Evolutionary conservation across 2,113 vertebrate genomes (phyloP).

Genomic region (Terrapene triunguis): DNA sequence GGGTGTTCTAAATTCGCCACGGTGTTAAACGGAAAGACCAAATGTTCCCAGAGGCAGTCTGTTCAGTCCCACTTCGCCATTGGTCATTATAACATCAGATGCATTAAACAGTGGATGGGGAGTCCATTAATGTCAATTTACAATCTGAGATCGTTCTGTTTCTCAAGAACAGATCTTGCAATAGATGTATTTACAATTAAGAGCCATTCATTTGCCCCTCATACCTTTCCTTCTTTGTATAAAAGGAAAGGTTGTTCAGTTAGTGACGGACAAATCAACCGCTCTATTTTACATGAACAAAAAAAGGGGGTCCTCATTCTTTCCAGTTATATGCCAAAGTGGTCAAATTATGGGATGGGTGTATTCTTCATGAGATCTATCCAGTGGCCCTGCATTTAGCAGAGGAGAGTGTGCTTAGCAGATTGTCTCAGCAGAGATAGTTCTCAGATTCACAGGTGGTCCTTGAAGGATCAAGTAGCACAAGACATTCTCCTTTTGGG

Average conservation of each 20-base stretch:
- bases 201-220: background rate
- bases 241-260: background rate
- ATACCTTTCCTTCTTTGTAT: background rate
- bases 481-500: no score
- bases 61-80: background rate
- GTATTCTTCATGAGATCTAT: background rate
- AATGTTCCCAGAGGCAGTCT: background rate
- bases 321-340: background rate
- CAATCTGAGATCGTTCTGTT: background rate
- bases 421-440: no score
- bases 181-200: background rate
- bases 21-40: no score
- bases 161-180: background rate
- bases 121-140: background rate
- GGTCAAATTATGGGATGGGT: background rate
- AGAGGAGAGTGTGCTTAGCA: no score
- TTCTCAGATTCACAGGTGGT: no score
- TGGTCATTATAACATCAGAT: background rate
- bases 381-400: no score
- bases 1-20: background rate
- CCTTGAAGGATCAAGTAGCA: no score
- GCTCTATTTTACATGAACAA: background rate
- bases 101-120: background rate
- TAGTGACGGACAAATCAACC: background rate
- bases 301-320: background rate